These are phyloP conservation scores for Heteropelma amictum DNA, from an alignment of 2,888 invertebrate genomes.

Conservation along the genomic window DNA sequence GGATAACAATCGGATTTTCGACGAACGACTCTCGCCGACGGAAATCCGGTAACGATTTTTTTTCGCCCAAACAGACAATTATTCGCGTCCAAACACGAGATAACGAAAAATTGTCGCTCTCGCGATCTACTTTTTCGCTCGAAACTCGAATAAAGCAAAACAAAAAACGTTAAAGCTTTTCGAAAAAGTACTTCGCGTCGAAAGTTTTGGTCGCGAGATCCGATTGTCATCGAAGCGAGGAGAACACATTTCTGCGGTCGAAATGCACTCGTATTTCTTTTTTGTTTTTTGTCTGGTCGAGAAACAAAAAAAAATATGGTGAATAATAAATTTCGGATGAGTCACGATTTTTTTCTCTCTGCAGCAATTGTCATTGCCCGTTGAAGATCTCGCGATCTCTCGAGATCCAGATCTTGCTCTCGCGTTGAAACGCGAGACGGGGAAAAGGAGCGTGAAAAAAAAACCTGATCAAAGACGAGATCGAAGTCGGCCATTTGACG, in stretches of 20 bases:
- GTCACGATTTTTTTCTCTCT: not conserved
- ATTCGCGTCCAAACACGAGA: no score
- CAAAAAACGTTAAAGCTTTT: no score
- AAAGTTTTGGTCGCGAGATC: not conserved
- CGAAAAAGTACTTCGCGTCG: no score
- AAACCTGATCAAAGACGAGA: not conserved
- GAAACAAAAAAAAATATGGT: not conserved
- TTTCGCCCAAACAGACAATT: no score
- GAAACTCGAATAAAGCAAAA: not conserved
- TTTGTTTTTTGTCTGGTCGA: not conserved
- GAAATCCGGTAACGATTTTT: not conserved
- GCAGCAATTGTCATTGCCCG: not conserved
- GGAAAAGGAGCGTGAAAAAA: not conserved
- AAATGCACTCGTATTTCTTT: not conserved
- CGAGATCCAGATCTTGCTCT: no score
- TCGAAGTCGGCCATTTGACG: not conserved
- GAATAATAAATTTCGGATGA: not conserved
- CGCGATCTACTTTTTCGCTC: no score
- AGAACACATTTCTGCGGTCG: not conserved
- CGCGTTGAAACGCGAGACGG: no score
- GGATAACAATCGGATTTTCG: not conserved
- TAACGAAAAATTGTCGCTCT: no score
- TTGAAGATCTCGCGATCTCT: not conserved
- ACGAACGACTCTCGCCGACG: not conserved
- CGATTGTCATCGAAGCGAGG: not conserved